Base-by-base conservation (phyloP, 2,888 invertebrate species). In the Xestia xanthographa region DNA sequence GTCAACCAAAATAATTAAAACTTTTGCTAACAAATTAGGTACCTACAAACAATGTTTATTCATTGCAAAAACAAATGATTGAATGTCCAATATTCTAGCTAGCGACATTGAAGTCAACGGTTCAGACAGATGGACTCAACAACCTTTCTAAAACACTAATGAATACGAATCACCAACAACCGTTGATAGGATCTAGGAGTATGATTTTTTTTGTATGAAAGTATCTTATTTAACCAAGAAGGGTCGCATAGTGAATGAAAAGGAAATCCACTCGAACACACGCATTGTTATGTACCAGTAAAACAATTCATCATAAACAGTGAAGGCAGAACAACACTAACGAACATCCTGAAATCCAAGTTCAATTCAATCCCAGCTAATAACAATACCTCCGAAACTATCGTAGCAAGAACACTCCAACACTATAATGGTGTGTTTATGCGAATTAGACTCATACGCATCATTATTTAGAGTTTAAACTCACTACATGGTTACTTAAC, bases 401-500 rank as follows among this genome's bases (percentile, higher is more conserved):
- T 26, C 8, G 0, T 20, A 34, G 11, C 22, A 72, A 45, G 38
- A 60, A 38, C 41, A 53, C 26, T 53, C 38, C 17, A 72, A 26
- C n/a, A 29, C 17, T n/a, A 60, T 20, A 9, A 74, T 43, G 58
- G 41, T 65, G 74, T 14, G 43, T 60, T 71, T 60, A 66, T 65
- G 34, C 17, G 63, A 65, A 60, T 20, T 34, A 34, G 60, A 60
- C 34, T 20, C 60, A 20, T 60, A 60, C 9, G 34, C 60, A 0
- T 60, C 29, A 60, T 74, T 70, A 70, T 65, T 63, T 43, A 53
- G 11, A 73, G 68, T 74, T 63, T 26, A 63, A 77, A 84, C 45
- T 66, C 45, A 11, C 73, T 60, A 48, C 22, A 66, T 50, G 62
- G 71, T 72, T 56, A 72, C 56, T 53, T 77, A 65, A 84, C 29